Evolutionary conservation across 2,113 vertebrate genomes (phyloP), one percentile per base, ranked within the genome.

Genomic region (Eulemur rufifrons): DNA sequence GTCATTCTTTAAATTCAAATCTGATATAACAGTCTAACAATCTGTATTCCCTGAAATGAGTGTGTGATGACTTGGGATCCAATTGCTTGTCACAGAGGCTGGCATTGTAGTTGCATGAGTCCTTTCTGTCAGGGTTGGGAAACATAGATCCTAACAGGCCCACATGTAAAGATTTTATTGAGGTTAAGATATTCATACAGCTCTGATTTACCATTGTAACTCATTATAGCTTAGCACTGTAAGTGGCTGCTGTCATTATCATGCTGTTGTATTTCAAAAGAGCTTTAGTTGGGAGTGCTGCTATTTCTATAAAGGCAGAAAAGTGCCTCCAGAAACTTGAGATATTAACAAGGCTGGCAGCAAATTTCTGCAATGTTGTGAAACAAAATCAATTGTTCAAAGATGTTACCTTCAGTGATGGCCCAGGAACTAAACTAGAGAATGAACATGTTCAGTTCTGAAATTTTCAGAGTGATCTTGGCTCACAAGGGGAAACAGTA

Each of bases 131-230:
- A 81, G 45, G n/a, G 81, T 97, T 93, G 91, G 90, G 78, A 98
- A 56, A 45, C 83, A 86, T 17, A 95, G 88, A 71, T 8, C 2
- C 47, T 94, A 97, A 98, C 63, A 97, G 56, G 29, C 25, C 14
- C 54, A 78, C 59, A 92, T 63, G 77, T 91, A 95, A 95, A 97
- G 97, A 89, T 47, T 84, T 92, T 96, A 81, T 45, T 93, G 39
- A 97, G 63, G 17, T 23, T 86, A 88, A 97, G 69, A 77, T 85
- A 95, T 86, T 97, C 92, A 96, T 71, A 91, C 77, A 96, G 61
- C 76, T 94, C 92, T 96, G 91, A 91, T 98, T 98, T 98, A 91
- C 95, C 96, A 97, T 95, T 92, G 84, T 96, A 98, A 97, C 93
- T 66, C 66, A 42, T 81, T 97, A 78, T 47, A 34, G 50, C 66